Percentiles rank a stretch among this genome's conserved stretches.
These are phyloP conservation scores for Athalia circularis DNA, from an alignment of 2,888 invertebrate genomes.

Conservation along the genomic window DNA sequence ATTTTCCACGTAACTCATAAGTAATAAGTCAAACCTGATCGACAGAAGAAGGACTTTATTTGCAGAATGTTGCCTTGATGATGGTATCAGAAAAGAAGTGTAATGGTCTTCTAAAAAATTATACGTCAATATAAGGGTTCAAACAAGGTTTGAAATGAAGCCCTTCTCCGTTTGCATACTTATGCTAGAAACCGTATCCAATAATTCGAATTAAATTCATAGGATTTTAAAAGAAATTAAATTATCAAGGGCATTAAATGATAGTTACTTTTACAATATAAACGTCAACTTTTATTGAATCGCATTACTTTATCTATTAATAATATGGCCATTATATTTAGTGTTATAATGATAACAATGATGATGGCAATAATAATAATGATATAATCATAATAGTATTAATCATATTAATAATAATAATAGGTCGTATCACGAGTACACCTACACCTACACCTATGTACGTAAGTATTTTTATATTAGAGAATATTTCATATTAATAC, in stretches of 20 bases:
- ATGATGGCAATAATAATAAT: neutral
- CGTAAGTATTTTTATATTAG: slow-evolving; percentile 9
- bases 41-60: too few species aligned
- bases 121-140: too few species aligned
- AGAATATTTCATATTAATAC: neutral
- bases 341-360: neutral
- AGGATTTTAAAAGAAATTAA: neutral
- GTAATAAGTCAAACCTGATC: too few species aligned
- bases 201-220: too few species aligned
- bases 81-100: too few species aligned
- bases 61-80: too few species aligned
- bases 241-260: neutral
- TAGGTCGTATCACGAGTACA: slow-evolving; percentile 35
- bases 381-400: neutral
- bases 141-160: too few species aligned
- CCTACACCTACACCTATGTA: slow-evolving; percentile 23
- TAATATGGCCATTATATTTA: slow-evolving; percentile 35
- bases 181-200: too few species aligned
- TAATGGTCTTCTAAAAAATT: too few species aligned
- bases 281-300: slow-evolving; percentile 39
- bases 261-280: slow-evolving; percentile 31
- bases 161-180: too few species aligned
- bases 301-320: slow-evolving; percentile 15
- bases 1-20: too few species aligned
- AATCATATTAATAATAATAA: slow-evolving; percentile 8